Evolutionary conservation across 1,140 invertebrate species (phyloP).

Genomic region (Nylanderia fulva): DNA sequence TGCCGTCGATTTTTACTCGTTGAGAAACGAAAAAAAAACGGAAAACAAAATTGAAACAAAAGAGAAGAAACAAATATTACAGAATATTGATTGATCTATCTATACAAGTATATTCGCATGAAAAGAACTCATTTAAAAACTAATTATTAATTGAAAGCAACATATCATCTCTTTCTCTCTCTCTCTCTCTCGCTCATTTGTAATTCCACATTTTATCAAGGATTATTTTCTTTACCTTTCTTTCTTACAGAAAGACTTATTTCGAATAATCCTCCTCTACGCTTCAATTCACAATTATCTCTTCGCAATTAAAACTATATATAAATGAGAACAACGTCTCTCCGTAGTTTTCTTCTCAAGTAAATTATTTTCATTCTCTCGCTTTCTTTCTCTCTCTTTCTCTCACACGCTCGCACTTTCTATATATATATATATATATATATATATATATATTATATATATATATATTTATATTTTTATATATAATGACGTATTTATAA

Average conservation of each 20-base stretch:
- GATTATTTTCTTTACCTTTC: slow-evolving; percentile 19
- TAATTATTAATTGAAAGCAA: slow-evolving; percentile 70
- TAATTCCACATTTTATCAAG: slow-evolving; percentile 62
- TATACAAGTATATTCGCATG: slow-evolving; percentile 70
- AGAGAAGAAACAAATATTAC: slow-evolving; percentile 36
- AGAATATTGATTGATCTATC: slow-evolving; percentile 40
- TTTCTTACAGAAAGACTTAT: slow-evolving; percentile 40
- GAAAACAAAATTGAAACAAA: slow-evolving; percentile 1
- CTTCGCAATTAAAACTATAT: slow-evolving; percentile 76
- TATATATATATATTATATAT: slow-evolving; percentile 15
- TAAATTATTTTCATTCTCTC: slow-evolving; percentile 64
- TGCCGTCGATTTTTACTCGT: slow-evolving; percentile 58
- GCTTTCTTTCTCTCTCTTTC: slow-evolving; percentile 35
- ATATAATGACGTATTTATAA: slow-evolving; percentile 83
- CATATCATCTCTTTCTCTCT: slow-evolving; percentile 65
- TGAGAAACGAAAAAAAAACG: slow-evolving; percentile 22
- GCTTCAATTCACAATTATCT: slow-evolving; percentile 27
- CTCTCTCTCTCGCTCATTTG: slow-evolving; percentile 28
- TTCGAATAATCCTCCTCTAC: neutral
- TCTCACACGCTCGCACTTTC: slow-evolving; percentile 52
- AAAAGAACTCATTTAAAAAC: slow-evolving; percentile 74
- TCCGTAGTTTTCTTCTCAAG: slow-evolving; percentile 45
- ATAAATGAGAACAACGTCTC: slow-evolving; percentile 77
- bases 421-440: slow-evolving; percentile 69
- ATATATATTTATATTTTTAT: slow-evolving; percentile 62